Evolutionary conservation across 2,888 invertebrate species (phyloP), one percentile per base, ranked within the genome.

Genomic region (Andricus curvator): DNA sequence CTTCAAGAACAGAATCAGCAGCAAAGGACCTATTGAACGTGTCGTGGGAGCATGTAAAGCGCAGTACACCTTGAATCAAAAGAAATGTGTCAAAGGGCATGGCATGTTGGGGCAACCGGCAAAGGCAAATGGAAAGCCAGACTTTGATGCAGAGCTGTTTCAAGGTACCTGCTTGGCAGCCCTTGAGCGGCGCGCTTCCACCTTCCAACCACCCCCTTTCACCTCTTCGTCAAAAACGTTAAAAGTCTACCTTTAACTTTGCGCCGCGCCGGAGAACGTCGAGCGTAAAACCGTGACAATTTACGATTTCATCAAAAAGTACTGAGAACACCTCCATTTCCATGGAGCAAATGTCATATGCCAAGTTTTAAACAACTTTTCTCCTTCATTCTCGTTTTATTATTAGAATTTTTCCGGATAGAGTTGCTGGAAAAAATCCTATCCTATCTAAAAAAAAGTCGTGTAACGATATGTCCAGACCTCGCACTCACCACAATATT

Each of bases 11-110:
- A n/a, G 74, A 74, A 74, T 74, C 51, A 82, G 64, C 76, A 78
- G 67, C 65, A 74, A 68, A 76, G 82, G 81, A 85, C 78, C 83
- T 83, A 83, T 85, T 83, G 85, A 86, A 84, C 80, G 83, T 81
- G 70, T 78, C 77, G 82, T 78, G 78, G 78, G 78, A 82, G 78
- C 80, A 70, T 78, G 83, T 83, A 82, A 85, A 83, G 83, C 79
- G 83, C 81, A 81, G 82, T 78, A 82, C 82, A 86, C 87, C 89
- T 89, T 88, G 89, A 90, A 90, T 90, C 88, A 90, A 91, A 91
- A 91, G 89, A 89, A 91, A 89, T 89, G 88, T 90, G 89, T 91
- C 91, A 91, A 91, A 91, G 90, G 88, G 88, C 87, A 87, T 82
- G 86, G 85, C 82, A 84, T 83, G 83, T 82, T 81, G 83, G 85